Evolutionary conservation across 2,113 vertebrate genomes (phyloP).

Genomic region (Notothenia rossii): DNA sequence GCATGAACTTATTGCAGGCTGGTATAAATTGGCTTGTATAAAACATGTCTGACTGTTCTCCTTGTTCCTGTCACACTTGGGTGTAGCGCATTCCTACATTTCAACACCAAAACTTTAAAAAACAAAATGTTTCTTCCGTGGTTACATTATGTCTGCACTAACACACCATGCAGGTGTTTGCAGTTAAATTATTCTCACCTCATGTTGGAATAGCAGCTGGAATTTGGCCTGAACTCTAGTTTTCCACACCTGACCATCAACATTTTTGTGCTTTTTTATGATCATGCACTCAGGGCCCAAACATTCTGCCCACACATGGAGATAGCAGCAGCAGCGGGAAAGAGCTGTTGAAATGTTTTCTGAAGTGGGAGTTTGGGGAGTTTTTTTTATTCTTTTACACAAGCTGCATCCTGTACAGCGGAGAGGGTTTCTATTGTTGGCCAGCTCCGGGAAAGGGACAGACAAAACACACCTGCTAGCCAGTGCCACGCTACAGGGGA

Average conservation of each 20-base stretch:
- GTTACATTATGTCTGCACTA: not conserved
- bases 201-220: not conserved
- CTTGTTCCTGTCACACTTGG: not conserved
- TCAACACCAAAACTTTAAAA: not conserved
- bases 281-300: slow-evolving; percentile 18
- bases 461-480: slow-evolving; percentile 94
- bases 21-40: not conserved
- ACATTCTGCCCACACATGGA: slow-evolving; percentile 33
- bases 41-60: not conserved
- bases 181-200: not conserved
- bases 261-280: slow-evolving; percentile 15
- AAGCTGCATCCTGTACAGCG: slow-evolving; percentile 93
- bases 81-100: not conserved
- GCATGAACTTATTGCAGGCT: no score
- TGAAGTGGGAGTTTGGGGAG: slow-evolving; percentile 61
- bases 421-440: slow-evolving; percentile 89
- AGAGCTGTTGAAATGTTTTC: slow-evolving; percentile 59
- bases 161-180: not conserved
- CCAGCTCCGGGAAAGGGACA: slow-evolving; percentile 88
- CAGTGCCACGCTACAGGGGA: slow-evolving; percentile 90
- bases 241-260: slow-evolving; percentile 27
- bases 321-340: slow-evolving; percentile 49
- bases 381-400: slow-evolving; percentile 80
- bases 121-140: no score
- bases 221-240: slow-evolving; percentile 1